A percentile compares a stretch with the other conserved stretches of the same genome.
Conservation (phyloP, 1,140 invertebrate species). For the Heliconius eleuchia region DNA sequence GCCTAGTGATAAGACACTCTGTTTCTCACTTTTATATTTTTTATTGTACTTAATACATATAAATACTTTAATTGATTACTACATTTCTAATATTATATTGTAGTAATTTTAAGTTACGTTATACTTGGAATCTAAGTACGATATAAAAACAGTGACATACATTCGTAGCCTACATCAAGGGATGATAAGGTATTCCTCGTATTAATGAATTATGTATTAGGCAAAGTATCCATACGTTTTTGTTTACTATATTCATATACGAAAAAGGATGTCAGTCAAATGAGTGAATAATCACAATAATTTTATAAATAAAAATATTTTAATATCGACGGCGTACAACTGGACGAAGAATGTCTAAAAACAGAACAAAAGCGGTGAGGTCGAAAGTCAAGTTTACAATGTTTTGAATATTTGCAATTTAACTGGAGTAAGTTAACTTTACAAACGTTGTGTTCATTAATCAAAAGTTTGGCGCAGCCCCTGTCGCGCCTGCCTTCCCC, state of each 20-base stretch:
- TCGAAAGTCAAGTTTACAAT: conserved; percentile 66
- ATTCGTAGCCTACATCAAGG: conserved; percentile 23
- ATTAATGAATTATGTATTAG: conserved; percentile 39
- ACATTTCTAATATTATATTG: not conserved
- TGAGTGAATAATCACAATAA: conserved; percentile 14
- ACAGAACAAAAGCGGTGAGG: conserved; percentile 34
- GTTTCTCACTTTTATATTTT: not conserved
- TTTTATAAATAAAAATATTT: conserved; percentile 3
- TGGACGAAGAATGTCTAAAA: conserved; percentile 20
- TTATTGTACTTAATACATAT: not conserved
- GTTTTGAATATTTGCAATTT: conserved; percentile 76
- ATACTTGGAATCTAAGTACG: too few species aligned
- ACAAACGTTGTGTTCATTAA: conserved; percentile 78
- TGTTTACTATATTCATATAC: conserved; percentile 11
- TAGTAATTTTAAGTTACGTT: not conserved
- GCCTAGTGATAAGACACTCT: too few species aligned
- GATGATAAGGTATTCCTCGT: conserved; percentile 29
- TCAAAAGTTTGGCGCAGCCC: conserved; percentile 79
- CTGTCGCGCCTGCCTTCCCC: conserved; percentile 66
- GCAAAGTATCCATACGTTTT: conserved; percentile 30
- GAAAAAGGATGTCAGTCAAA: not conserved
- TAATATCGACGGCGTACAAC: conserved; percentile 8
- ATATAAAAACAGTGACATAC: not conserved
- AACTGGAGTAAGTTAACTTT: conserved; percentile 75
- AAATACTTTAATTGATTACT: not conserved